A percentile compares a stretch with the other conserved stretches of the same genome.
These are phyloP conservation scores for Apogon hyalosoma DNA, from an alignment of 2,797 vertebrate genomes.

Conservation along the genomic window DNA sequence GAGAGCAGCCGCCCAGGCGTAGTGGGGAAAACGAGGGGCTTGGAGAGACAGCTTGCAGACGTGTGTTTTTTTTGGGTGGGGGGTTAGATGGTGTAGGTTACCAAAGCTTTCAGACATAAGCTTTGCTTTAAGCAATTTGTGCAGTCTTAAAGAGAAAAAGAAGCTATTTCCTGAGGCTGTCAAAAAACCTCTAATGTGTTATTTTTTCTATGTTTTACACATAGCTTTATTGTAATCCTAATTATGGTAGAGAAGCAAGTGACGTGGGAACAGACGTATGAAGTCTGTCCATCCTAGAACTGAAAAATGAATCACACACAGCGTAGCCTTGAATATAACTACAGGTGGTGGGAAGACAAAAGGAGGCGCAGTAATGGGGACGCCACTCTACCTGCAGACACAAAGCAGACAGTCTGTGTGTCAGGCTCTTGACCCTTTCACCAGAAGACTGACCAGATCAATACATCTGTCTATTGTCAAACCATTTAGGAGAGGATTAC, in stretches of 20 bases:
- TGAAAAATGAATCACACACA: slow-evolving; percentile 39
- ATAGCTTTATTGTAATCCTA: slow-evolving; percentile 71
- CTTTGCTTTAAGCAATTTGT: slow-evolving; percentile 77
- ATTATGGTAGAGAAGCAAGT: slow-evolving; percentile 47
- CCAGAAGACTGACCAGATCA: slow-evolving; percentile 75
- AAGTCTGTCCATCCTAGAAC: slow-evolving; percentile 24
- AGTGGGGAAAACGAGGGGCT: slow-evolving; percentile 61
- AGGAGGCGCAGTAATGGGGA: slow-evolving; percentile 15
- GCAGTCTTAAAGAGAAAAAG: slow-evolving; percentile 73
- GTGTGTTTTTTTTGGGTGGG: slow-evolving; percentile 61
- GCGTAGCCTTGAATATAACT: slow-evolving; percentile 2
- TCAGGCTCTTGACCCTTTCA: slow-evolving; percentile 67
- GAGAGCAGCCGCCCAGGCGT: slow-evolving; percentile 63
- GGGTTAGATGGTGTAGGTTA: slow-evolving; percentile 67
- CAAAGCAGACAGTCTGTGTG: slow-evolving; percentile 29
- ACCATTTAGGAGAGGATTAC: slow-evolving; percentile 81
- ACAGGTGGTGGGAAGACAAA: slow-evolving; percentile 47
- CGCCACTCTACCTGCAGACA: slow-evolving; percentile 59
- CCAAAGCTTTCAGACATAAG: slow-evolving; percentile 67
- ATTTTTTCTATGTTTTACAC: slow-evolving; percentile 70
- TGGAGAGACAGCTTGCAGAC: slow-evolving; percentile 56
- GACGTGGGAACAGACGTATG: slow-evolving; percentile 35
- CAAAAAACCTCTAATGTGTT: slow-evolving; percentile 70
- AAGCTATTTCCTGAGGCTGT: slow-evolving; percentile 74
- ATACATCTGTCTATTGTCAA: slow-evolving; percentile 82